A percentile compares a stretch with the other conserved stretches of the same genome.
Evolutionary conservation across 2,113 vertebrate species (phyloP).

Genomic region (Solea senegalensis): DNA sequence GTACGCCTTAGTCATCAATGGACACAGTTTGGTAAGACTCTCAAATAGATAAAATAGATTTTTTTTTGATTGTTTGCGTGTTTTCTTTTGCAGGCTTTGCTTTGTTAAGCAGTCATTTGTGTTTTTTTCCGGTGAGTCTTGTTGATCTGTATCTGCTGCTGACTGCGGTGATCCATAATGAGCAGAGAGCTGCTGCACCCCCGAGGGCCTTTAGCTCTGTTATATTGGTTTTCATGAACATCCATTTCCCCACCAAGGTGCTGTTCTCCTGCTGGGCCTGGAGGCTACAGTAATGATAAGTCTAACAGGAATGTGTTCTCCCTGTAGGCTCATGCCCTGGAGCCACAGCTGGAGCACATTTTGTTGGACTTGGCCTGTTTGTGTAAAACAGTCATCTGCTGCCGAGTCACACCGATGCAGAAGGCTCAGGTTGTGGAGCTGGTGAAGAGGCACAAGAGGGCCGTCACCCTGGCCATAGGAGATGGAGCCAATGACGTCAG

Average conservation of each 20-base stretch:
- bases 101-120: conserved; percentile 9
- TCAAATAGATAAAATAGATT: not conserved
- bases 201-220: conserved; percentile 45
- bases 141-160: conserved; percentile 20
- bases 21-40: conserved; percentile 83
- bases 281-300: conserved; percentile 19
- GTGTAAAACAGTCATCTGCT: conserved; percentile 86
- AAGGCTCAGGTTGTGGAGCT: conserved; percentile 86
- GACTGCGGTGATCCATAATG: conserved; percentile 46
- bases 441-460: conserved; percentile 83
- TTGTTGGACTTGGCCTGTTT: conserved; percentile 84
- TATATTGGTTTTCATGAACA: conserved; percentile 67
- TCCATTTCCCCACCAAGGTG: conserved; percentile 50
- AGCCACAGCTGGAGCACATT: conserved; percentile 80
- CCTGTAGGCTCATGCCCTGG: conserved; percentile 78
- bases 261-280: conserved; percentile 11
- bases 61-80: conserved; percentile 9
- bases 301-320: conserved; percentile 26
- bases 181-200: conserved; percentile 54
- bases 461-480: conserved; percentile 82
- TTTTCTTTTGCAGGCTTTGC: conserved; percentile 8
- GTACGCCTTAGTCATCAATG: conserved; percentile 84
- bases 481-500: conserved; percentile 88
- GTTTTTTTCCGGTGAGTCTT: conserved; percentile 24
- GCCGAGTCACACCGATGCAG: conserved; percentile 85